A percentile compares a stretch with the other conserved stretches of the same genome.
Evolutionary conservation across 2,113 vertebrate genomes (phyloP).

Genomic region (Ceyx cyanopectus): DNA sequence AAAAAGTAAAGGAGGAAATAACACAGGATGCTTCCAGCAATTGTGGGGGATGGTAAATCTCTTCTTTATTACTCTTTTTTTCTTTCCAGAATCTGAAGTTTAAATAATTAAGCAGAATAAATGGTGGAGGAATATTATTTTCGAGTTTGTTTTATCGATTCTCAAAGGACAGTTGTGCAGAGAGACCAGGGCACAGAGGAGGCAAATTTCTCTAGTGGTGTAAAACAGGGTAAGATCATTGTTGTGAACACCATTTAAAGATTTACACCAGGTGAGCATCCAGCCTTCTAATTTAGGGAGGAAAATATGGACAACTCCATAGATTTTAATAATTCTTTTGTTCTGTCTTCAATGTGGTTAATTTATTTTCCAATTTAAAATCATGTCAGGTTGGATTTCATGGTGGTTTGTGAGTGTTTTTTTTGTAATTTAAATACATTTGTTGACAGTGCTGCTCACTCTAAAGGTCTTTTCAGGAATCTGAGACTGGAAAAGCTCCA

Average conservation of each 20-base stretch:
- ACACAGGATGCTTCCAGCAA: conserved; percentile 3
- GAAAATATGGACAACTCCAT: not conserved
- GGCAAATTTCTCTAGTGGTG: not conserved
- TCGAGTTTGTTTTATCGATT: conserved; percentile 5
- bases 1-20: conserved; percentile 44
- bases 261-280: conserved; percentile 32
- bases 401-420: not conserved
- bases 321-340: conserved; percentile 13
- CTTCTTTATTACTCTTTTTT: conserved; percentile 48
- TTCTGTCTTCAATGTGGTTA: not conserved
- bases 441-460: not conserved
- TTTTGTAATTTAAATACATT: not conserved
- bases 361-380: conserved; percentile 35
- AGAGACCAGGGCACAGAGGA: not conserved
- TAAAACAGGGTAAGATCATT: conserved; percentile 29
- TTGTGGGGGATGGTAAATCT: conserved; percentile 44
- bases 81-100: conserved; percentile 45
- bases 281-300: not conserved
- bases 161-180: not conserved
- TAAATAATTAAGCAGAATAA: conserved; percentile 63
- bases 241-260: not conserved
- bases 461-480: not conserved
- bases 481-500: not conserved
- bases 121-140: not conserved
- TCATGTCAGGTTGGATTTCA: not conserved